Evolutionary conservation across 2,113 vertebrate species (phyloP).

Genomic region (Indicator maculatus): DNA sequence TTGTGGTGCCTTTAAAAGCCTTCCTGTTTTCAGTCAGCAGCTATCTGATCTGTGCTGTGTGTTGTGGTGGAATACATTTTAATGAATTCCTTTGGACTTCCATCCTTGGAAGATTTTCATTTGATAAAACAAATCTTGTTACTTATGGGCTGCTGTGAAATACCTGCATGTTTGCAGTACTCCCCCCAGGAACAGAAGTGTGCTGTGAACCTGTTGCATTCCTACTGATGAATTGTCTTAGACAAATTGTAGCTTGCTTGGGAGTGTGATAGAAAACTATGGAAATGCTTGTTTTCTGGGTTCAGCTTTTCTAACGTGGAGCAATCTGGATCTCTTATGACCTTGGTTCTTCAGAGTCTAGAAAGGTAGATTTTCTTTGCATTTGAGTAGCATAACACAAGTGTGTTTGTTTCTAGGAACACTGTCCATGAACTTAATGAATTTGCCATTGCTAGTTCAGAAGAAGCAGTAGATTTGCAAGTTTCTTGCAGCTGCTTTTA

Average conservation of each 20-base stretch:
- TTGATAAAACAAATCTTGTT: not conserved
- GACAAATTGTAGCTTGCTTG: not conserved
- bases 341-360: not conserved
- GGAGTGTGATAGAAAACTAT: not conserved
- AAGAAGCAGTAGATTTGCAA: not conserved
- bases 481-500: not conserved
- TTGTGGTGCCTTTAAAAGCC: not conserved
- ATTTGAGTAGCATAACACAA: not conserved
- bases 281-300: not conserved
- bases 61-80: not conserved
- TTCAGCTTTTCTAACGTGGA: not conserved
- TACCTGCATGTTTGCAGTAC: not conserved
- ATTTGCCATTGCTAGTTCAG: not conserved
- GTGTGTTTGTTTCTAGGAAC: not conserved
- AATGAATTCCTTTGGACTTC: not conserved
- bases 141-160: not conserved
- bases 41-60: accelerated
- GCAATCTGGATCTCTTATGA: not conserved
- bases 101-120: not conserved
- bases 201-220: not conserved
- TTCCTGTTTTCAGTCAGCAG: not conserved
- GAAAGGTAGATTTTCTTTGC: not conserved
- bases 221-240: not conserved
- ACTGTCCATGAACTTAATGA: not conserved
- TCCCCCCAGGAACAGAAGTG: not conserved